phyloP scores from a whole-genome alignment of 2,888 invertebrate species.

The Gymnosoma rotundatum region DNA sequence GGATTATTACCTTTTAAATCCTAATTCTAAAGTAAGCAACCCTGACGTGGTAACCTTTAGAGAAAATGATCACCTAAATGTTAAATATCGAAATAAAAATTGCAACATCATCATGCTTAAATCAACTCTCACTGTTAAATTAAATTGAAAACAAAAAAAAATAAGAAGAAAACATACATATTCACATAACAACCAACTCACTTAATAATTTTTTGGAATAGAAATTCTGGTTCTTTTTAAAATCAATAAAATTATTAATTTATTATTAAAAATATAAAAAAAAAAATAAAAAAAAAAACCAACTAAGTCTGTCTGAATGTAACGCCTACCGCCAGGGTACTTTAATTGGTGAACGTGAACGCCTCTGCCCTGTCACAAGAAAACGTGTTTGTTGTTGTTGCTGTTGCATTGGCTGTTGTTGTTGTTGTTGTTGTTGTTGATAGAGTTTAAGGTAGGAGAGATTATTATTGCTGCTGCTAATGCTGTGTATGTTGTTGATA shows the following conservation, averaged over 20 bases:
- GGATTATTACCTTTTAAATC: no score
- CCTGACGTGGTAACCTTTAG: no score
- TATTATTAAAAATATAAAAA: constrained; percentile 6
- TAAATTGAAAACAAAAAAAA: no score
- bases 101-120: no score
- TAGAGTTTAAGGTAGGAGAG: constrained; percentile 38
- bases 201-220: background rate
- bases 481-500: constrained; percentile 48
- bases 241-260: constrained; percentile 2
- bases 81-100: no score
- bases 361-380: constrained; percentile 74
- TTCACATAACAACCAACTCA: no score
- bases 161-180: no score
- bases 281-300: no score
- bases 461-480: constrained; percentile 32
- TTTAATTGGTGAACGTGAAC: constrained; percentile 81
- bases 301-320: constrained; percentile 17
- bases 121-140: no score
- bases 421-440: constrained; percentile 31
- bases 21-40: no score
- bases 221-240: constrained; percentile 29
- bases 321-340: constrained; percentile 80
- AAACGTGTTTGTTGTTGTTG: constrained; percentile 62
- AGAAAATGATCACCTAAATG: no score
- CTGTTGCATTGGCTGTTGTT: constrained; percentile 43